Percentiles rank a stretch among this genome's conserved stretches.
Evolutionary conservation across 2,888 invertebrate species (phyloP).

Genomic region (Microctonus hyperodae): DNA sequence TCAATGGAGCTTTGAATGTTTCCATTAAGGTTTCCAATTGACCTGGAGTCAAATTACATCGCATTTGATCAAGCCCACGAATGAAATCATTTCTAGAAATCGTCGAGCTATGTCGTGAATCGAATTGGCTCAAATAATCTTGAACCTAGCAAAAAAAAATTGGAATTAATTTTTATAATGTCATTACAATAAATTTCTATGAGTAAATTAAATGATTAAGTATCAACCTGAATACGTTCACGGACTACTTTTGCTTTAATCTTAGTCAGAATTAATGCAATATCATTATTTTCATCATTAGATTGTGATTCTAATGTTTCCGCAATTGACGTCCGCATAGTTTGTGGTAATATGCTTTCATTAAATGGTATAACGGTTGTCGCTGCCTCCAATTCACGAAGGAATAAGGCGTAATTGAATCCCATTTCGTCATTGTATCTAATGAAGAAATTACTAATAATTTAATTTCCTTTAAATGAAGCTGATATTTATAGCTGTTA

Average conservation of each 20-base stretch:
- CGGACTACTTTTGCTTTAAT: conserved; percentile 77
- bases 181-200: background rate
- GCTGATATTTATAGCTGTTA: too few relatives aligned
- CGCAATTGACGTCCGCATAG: conserved; percentile 59
- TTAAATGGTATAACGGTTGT: conserved; percentile 61
- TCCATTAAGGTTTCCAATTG: conserved; percentile 77
- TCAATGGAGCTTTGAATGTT: conserved; percentile 65
- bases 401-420: conserved; percentile 76
- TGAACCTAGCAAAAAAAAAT: conserved; percentile 63
- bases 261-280: conserved; percentile 76
- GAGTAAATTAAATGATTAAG: background rate
- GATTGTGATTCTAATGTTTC: conserved; percentile 52
- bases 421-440: conserved; percentile 78
- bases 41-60: conserved; percentile 70
- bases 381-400: conserved; percentile 70
- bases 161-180: background rate
- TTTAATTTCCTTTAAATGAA: background rate
- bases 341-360: conserved; percentile 56
- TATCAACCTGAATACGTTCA: conserved; percentile 66
- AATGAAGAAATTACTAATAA: background rate
- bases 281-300: conserved; percentile 68
- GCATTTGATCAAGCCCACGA: conserved; percentile 73
- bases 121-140: conserved; percentile 74
- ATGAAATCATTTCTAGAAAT: conserved; percentile 75
- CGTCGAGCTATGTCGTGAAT: conserved; percentile 70